Evolutionary conservation across 2,113 vertebrate genomes (phyloP).

Genomic region (Triplophysa siluroides): DNA sequence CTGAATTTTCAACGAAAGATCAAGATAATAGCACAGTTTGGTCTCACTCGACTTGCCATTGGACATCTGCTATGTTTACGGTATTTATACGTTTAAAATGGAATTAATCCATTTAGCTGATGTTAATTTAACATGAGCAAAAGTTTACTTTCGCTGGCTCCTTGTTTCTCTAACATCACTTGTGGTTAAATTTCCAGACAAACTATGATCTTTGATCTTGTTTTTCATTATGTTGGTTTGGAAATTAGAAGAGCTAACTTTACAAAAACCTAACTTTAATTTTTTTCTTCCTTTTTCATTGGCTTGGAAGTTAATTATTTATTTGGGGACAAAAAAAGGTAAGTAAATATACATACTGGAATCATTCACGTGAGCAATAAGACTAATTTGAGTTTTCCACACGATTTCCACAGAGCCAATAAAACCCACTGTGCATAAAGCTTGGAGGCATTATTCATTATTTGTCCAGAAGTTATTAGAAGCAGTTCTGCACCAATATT

Average conservation of each 20-base stretch:
- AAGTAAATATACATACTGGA: neutral
- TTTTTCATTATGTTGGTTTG: slow-evolving; percentile 6
- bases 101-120: slow-evolving; percentile 26
- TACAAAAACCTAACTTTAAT: neutral
- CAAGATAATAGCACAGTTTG: slow-evolving; percentile 20
- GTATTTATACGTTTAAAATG: neutral
- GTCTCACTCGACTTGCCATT: slow-evolving; percentile 20
- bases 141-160: slow-evolving; percentile 19
- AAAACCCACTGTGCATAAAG: neutral
- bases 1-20: slow-evolving; percentile 57
- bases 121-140: slow-evolving; percentile 46
- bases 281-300: neutral
- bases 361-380: neutral
- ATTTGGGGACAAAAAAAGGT: neutral
- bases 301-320: slow-evolving; percentile 1
- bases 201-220: neutral
- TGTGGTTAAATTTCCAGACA: slow-evolving; percentile 37
- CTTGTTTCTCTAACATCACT: slow-evolving; percentile 45
- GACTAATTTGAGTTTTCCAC: neutral
- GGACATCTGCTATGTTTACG: slow-evolving; percentile 15
- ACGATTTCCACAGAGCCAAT: neutral
- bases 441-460: neutral
- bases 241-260: neutral
- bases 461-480: neutral
- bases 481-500: neutral